A percentile compares a stretch with the other conserved stretches of the same genome.
phyloP scores from a whole-genome alignment of 2,113 vertebrate genomes.

The Pogonocichla stellata region DNA sequence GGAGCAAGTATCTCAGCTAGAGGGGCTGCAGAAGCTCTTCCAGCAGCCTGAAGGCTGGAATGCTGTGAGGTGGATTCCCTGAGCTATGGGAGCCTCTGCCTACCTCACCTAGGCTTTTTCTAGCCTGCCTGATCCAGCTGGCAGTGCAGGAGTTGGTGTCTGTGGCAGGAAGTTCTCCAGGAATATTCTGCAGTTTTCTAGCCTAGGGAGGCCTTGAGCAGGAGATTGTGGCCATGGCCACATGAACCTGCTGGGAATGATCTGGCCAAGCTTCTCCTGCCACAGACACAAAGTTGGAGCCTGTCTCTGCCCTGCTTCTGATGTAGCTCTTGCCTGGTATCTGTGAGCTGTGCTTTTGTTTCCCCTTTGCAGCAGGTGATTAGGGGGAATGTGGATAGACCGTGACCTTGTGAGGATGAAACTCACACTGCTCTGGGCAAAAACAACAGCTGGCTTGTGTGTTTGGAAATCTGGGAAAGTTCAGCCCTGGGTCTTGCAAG shows the following conservation, averaged over 20 bases:
- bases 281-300: accelerated
- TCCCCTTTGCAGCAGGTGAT: background rate
- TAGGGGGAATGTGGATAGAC: background rate
- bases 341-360: background rate
- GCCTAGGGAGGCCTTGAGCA: background rate
- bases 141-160: background rate
- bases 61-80: background rate
- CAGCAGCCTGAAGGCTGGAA: background rate
- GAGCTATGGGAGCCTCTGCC: background rate
- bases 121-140: background rate
- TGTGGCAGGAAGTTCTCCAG: background rate
- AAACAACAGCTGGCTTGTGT: accelerated
- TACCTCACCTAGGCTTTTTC: background rate
- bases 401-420: background rate
- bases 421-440: accelerated
- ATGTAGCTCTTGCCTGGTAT: background rate
- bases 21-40: background rate
- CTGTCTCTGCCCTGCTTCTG: background rate
- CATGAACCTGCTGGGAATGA: background rate
- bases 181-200: background rate
- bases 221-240: accelerated
- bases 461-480: background rate
- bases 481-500: background rate
- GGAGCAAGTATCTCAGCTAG: accelerated
- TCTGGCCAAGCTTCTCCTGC: background rate